These are phyloP conservation scores for Galbula dea DNA, from an alignment of 2,113 vertebrate genomes.

Conservation along the genomic window DNA sequence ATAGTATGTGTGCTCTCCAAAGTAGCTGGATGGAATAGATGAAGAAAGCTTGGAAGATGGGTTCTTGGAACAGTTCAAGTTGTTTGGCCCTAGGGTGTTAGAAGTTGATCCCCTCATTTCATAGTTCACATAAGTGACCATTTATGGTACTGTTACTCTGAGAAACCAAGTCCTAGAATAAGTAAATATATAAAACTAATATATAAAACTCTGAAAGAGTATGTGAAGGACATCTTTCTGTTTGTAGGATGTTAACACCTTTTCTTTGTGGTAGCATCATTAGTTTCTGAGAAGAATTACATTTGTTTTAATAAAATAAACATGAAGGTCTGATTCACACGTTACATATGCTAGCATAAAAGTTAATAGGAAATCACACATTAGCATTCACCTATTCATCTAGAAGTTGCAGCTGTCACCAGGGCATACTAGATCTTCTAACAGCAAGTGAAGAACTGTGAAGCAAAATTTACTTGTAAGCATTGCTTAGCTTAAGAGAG, in stretches of 20 bases:
- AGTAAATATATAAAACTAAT: not conserved
- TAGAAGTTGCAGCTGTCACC: not conserved
- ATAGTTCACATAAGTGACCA: not conserved
- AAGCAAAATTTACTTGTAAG: conserved; percentile 2
- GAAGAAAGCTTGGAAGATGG: not conserved
- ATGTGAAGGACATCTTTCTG: not conserved
- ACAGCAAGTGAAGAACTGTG: conserved; percentile 14
- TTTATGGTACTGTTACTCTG: not conserved
- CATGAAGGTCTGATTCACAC: not conserved
- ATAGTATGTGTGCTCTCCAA: too few species aligned
- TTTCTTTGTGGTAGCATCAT: not conserved
- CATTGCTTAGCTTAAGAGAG: conserved; percentile 32
- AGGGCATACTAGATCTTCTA: not conserved
- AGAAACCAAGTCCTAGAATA: not conserved
- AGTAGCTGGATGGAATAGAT: not conserved
- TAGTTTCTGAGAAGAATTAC: not conserved
- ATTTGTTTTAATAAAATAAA: not conserved
- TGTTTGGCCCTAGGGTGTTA: not conserved
- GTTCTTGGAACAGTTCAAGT: not conserved
- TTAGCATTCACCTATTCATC: not conserved
- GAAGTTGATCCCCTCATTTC: not conserved
- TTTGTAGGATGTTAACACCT: not conserved
- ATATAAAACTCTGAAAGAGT: not conserved
- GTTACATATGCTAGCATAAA: not conserved
- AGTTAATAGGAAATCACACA: not conserved